These are phyloP conservation scores for Protosalanx chinensis DNA, from an alignment of 2,797 vertebrate species.

Conservation along the genomic window DNA sequence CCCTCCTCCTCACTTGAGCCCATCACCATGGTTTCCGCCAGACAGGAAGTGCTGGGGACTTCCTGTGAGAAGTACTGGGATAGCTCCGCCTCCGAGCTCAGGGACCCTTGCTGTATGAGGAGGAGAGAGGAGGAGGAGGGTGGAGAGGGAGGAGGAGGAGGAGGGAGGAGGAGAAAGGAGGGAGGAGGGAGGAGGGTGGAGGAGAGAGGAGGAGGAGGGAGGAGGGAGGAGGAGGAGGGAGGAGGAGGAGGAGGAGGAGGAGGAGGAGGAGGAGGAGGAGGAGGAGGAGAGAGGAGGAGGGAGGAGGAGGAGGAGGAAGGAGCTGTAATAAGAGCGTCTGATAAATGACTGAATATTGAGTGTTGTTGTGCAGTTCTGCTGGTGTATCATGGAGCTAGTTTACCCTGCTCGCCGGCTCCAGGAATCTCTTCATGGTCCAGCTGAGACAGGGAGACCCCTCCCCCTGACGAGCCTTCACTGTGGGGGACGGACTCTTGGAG, in stretches of 20 bases:
- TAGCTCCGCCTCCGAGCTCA: conserved; percentile 85
- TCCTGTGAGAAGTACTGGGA: conserved; percentile 85
- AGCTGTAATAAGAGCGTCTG: too few species aligned
- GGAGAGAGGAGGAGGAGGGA: neutral
- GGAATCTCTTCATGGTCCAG: conserved; percentile 84
- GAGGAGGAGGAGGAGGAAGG: neutral
- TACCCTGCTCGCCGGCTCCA: conserved; percentile 80
- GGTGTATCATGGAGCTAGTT: conserved; percentile 14
- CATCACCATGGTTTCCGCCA: conserved; percentile 68
- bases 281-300: too few species aligned
- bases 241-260: neutral
- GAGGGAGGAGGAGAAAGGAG: neutral
- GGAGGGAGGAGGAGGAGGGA: neutral
- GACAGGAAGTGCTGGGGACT: conserved; percentile 54
- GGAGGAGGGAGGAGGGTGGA: too few species aligned
- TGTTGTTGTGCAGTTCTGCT: neutral
- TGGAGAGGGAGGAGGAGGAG: neutral
- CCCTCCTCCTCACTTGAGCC: conserved; percentile 76
- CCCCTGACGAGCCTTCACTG: conserved; percentile 74
- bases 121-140: neutral
- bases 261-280: neutral
- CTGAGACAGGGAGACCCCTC: conserved; percentile 73
- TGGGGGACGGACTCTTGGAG: conserved; percentile 79
- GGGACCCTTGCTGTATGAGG: conserved; percentile 76
- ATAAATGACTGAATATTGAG: too few species aligned